Conservation (phyloP, 2,888 invertebrate species). For the Eubasilissa splendida region DNA sequence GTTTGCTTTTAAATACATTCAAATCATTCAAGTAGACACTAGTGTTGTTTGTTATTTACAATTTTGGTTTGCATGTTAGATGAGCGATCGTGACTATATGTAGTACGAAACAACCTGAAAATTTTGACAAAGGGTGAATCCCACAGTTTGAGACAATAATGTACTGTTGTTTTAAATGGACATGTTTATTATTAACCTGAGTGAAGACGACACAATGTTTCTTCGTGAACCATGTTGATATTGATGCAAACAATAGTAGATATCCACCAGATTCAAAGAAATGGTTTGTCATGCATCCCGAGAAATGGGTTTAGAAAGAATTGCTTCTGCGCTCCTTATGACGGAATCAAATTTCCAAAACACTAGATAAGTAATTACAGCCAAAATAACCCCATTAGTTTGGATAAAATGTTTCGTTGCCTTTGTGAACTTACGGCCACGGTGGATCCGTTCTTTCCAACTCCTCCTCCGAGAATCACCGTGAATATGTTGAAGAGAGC, state of each 20-base stretch:
- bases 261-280: conserved; percentile 29
- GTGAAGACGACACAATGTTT: conserved; percentile 50
- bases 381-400: conserved; percentile 38
- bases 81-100: no score
- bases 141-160: no score
- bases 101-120: no score
- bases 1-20: not conserved
- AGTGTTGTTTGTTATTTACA: not conserved
- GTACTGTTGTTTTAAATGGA: not conserved
- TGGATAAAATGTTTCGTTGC: not conserved
- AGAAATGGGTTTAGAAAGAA: conserved; percentile 30
- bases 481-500: conserved; percentile 82
- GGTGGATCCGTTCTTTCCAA: conserved; percentile 98
- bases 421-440: conserved; percentile 87
- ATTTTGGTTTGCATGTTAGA: not conserved
- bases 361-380: conserved; percentile 31
- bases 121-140: no score
- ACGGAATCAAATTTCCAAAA: conserved; percentile 39
- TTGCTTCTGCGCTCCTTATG: conserved; percentile 40
- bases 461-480: conserved; percentile 90
- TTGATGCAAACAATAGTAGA: conserved; percentile 25
- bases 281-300: conserved; percentile 17
- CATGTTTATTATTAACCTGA: conserved; percentile 27
- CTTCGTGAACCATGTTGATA: not conserved
- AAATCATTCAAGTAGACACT: not conserved